phyloP scores from a whole-genome alignment of 2,888 invertebrate species.

The Mythimna ferrago region DNA sequence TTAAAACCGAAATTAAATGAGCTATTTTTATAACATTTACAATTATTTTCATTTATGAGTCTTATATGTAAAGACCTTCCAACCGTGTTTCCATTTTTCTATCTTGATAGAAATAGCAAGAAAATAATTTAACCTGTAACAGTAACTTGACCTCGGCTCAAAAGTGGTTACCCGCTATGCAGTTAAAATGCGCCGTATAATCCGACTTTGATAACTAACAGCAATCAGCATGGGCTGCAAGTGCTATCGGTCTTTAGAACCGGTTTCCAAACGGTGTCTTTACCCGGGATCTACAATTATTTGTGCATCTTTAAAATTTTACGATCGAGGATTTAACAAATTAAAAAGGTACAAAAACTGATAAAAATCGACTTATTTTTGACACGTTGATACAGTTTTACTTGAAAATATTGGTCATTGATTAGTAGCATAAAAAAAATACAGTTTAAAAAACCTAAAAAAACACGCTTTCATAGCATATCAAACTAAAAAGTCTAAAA shows the following conservation, averaged over 20 bases:
- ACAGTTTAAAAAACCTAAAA: no score
- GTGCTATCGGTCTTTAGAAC: background rate
- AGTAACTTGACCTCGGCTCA: background rate
- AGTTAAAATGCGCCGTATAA: background rate
- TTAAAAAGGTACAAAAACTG: background rate
- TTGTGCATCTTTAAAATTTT: background rate
- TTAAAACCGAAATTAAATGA: background rate
- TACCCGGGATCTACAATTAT: background rate
- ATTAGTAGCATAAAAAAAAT: no score
- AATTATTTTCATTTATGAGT: no score
- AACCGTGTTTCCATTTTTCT: no score
- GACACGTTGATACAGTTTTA: no score
- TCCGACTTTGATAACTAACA: background rate
- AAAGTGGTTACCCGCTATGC: background rate
- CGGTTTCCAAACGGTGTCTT: slow-evolving; percentile 14
- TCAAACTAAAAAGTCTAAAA: no score
- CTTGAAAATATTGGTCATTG: no score
- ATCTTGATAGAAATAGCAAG: background rate
- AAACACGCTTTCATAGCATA: no score
- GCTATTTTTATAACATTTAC: background rate
- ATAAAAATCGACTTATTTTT: background rate
- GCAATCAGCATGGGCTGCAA: background rate
- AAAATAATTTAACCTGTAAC: background rate
- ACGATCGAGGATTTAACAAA: background rate
- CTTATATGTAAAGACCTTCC: no score